Evolutionary conservation across 2,113 vertebrate species (phyloP).

Genomic region (Chiloscyllium plagiosum): DNA sequence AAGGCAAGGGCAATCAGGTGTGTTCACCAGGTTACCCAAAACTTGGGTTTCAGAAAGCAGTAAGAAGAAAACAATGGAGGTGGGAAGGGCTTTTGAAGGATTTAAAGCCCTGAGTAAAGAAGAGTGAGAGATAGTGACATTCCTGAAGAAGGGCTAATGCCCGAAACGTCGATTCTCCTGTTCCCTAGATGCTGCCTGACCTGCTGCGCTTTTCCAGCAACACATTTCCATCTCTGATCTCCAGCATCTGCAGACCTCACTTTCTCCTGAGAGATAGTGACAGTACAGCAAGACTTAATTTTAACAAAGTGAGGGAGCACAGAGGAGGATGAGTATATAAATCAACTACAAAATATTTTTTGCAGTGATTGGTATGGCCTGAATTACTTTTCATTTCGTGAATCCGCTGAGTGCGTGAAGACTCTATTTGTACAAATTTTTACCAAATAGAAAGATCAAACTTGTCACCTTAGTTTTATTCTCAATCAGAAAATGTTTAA

Average conservation of each 20-base stretch:
- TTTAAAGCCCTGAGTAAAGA: background rate
- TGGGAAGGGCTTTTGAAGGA: background rate
- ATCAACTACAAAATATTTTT: background rate
- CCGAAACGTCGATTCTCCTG: no score
- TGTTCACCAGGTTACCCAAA: background rate
- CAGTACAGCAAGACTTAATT: background rate
- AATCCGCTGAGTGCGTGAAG: background rate
- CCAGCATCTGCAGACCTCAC: no score
- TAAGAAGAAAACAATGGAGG: background rate
- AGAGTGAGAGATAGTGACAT: background rate
- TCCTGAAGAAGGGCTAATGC: no score
- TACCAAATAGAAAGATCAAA: background rate
- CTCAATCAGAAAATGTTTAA: background rate
- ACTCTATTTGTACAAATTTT: background rate
- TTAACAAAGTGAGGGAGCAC: background rate
- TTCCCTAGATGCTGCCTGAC: no score
- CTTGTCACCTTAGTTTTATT: background rate
- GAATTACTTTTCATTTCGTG: background rate
- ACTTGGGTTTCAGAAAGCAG: background rate
- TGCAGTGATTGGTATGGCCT: background rate
- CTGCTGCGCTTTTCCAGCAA: no score
- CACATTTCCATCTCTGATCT: no score
- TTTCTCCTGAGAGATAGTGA: background rate
- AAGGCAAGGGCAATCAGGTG: background rate
- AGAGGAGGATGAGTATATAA: background rate